Conservation (phyloP, 1,140 invertebrate genomes). For the Dendrolimus punctatus region DNA sequence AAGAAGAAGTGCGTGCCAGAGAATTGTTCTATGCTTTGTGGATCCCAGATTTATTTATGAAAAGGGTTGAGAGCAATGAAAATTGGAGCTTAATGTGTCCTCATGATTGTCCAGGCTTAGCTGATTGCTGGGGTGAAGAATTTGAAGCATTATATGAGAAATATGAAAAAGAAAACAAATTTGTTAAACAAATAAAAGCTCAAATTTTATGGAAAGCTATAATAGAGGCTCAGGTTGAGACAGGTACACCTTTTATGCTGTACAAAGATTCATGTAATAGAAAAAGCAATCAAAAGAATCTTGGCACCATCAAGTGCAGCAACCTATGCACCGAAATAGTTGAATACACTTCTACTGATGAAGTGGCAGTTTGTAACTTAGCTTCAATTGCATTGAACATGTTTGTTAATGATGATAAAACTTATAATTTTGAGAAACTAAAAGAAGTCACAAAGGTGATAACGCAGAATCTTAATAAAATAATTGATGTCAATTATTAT, state of each 20-base stretch:
- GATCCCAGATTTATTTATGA: slow-evolving; percentile 99
- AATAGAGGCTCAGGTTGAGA: slow-evolving; percentile 97
- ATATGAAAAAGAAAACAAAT: slow-evolving; percentile 90
- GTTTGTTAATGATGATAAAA: slow-evolving; percentile 88
- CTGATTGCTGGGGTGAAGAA: slow-evolving; percentile 95
- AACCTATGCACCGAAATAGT: slow-evolving; percentile 99
- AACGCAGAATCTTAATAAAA: slow-evolving; percentile 95
- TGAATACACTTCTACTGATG: slow-evolving; percentile 92
- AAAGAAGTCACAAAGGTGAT: slow-evolving; percentile 92
- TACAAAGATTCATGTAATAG: slow-evolving; percentile 98
- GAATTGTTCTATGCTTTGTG: slow-evolving; percentile 99
- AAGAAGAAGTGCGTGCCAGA: slow-evolving; percentile 92
- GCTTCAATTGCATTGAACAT: slow-evolving; percentile 98
- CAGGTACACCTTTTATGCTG: slow-evolving; percentile 98
- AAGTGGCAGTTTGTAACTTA: slow-evolving; percentile 98
- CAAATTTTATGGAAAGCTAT: slow-evolving; percentile 95
- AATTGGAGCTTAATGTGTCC: slow-evolving; percentile 99
- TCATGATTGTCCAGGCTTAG: slow-evolving; percentile 90
- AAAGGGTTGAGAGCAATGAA: slow-evolving; percentile 89
- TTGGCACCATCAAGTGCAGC: slow-evolving; percentile 98
- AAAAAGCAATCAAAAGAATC: slow-evolving; percentile 98
- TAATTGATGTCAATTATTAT: slow-evolving; percentile 98
- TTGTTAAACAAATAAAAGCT: slow-evolving; percentile 85
- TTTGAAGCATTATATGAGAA: slow-evolving; percentile 92
- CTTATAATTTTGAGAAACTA: slow-evolving; percentile 93